Conservation (phyloP, 2,888 invertebrate species). For the Steromphala cineraria region DNA sequence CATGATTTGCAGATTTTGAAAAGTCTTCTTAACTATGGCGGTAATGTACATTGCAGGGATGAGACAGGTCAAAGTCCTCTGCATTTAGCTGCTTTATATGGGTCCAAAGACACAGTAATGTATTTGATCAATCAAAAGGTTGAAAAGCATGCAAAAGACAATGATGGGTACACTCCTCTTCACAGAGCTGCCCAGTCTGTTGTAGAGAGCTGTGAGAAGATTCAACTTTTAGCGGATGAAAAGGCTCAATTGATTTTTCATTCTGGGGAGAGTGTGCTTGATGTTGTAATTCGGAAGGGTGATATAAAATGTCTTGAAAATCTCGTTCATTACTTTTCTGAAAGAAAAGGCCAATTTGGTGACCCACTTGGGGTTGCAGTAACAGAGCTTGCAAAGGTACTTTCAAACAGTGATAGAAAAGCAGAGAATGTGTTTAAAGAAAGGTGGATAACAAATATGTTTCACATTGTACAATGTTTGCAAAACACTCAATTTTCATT, state of each 20-base stretch:
- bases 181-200: not conserved
- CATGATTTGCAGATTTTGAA: not conserved
- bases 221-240: not conserved
- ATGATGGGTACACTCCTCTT: not conserved
- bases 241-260: not conserved
- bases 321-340: not conserved
- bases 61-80: not conserved
- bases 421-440: too few species aligned
- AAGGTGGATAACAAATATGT: too few species aligned
- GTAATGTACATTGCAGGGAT: not conserved
- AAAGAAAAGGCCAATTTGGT: too few species aligned
- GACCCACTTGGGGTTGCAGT: too few species aligned
- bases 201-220: not conserved
- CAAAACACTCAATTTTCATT: too few species aligned
- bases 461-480: too few species aligned
- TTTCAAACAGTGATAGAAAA: too few species aligned
- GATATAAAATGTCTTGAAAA: not conserved
- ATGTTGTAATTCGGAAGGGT: not conserved
- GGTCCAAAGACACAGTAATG: not conserved
- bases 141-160: not conserved
- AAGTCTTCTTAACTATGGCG: not conserved
- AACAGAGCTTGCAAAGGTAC: too few species aligned
- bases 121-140: not conserved
- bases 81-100: not conserved
- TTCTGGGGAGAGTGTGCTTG: not conserved